Conservation (phyloP, 1,140 invertebrate species). For the Aplysia californica region DNA sequence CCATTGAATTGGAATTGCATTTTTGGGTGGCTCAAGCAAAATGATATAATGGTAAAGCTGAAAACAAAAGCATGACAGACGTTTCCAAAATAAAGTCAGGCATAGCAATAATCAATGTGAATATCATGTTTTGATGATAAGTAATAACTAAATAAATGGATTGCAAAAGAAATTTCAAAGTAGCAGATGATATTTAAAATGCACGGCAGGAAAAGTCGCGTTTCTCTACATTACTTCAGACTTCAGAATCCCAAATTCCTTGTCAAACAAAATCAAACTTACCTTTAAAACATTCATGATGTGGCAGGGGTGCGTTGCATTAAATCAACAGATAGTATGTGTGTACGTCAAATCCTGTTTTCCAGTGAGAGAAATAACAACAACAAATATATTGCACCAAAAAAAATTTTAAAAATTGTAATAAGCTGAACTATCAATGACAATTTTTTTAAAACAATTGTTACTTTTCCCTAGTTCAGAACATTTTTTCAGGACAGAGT, state of each 20-base stretch:
- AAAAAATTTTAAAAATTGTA: too few relatives aligned
- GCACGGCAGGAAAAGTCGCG: background rate
- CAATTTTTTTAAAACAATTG: too few relatives aligned
- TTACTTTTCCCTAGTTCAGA: too few relatives aligned
- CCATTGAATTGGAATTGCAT: too few relatives aligned
- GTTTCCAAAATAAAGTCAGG: background rate
- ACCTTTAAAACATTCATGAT: slow-evolving; percentile 21
- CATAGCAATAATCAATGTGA: background rate
- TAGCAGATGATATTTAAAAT: background rate
- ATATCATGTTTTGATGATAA: background rate
- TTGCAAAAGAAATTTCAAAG: background rate
- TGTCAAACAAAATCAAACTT: background rate
- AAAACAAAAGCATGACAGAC: too few relatives aligned
- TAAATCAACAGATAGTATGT: background rate
- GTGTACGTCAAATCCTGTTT: background rate
- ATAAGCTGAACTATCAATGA: too few relatives aligned
- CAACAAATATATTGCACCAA: background rate
- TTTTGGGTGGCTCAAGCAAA: too few relatives aligned
- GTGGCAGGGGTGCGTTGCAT: background rate
- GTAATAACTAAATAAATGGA: background rate
- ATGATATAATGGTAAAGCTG: too few relatives aligned
- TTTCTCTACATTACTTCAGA: too few relatives aligned
- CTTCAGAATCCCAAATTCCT: too few relatives aligned
- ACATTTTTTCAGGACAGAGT: too few relatives aligned
- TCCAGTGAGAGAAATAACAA: background rate